phyloP scores from a whole-genome alignment of 2,113 vertebrate species.

The Uropsilus gracilis region DNA sequence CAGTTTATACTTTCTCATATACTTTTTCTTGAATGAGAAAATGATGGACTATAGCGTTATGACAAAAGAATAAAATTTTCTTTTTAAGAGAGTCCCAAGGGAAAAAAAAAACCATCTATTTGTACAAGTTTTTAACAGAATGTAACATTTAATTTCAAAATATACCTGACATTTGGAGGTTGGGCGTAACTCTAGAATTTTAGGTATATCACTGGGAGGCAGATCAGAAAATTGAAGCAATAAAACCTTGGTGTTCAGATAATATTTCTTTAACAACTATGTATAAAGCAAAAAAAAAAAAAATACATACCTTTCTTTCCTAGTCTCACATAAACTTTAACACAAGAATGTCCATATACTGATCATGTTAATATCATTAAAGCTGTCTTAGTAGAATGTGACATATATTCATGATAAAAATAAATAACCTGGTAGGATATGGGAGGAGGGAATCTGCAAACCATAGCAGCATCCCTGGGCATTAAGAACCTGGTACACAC shows the following conservation, averaged over 20 bases:
- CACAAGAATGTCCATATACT: background rate
- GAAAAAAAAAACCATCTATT: background rate
- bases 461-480: background rate
- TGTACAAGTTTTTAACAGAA: background rate
- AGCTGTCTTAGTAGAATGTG: background rate
- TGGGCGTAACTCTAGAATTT: background rate
- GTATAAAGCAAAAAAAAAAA: background rate
- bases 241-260: background rate
- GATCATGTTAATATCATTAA: background rate
- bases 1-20: background rate
- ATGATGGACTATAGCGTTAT: no score
- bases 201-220: background rate
- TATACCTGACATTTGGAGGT: background rate
- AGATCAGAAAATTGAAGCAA: background rate
- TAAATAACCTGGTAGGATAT: no score
- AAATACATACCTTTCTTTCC: background rate
- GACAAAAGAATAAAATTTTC: background rate
- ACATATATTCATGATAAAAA: background rate
- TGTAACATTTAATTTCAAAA: background rate
- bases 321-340: background rate
- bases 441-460: background rate
- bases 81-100: background rate
- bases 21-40: background rate
- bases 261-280: background rate
- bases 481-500: background rate